Conservation (phyloP, 1,140 invertebrate genomes). For the Heterodera carotae region DNA sequence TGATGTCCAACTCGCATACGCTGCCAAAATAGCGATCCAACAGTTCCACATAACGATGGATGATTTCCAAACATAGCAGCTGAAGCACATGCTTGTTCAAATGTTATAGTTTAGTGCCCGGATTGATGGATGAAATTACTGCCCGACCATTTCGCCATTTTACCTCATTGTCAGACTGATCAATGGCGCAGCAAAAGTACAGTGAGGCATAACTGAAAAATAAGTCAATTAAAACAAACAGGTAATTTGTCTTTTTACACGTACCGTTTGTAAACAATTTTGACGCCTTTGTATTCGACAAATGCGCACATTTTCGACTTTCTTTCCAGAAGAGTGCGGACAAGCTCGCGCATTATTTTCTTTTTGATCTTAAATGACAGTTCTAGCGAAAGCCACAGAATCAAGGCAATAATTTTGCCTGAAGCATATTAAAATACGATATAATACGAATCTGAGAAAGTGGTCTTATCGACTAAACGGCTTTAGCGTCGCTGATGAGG, state of each 20-base stretch:
- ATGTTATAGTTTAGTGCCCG: too few relatives aligned
- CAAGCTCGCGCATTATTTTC: constrained; percentile 94
- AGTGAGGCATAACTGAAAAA: constrained; percentile 96
- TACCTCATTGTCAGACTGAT: constrained; percentile 71
- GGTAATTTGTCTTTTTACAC: neutral
- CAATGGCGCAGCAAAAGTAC: constrained; percentile 98
- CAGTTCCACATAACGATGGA: constrained; percentile 96
- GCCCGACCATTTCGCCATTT: too few relatives aligned
- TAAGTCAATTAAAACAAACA: too few relatives aligned
- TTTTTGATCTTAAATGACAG: constrained; percentile 78
- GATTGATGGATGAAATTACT: too few relatives aligned
- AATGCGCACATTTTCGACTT: constrained; percentile 99
- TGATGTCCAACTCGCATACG: constrained; percentile 96
- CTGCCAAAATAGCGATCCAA: constrained; percentile 97
- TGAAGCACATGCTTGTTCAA: too few relatives aligned
- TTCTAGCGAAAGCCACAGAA: too few relatives aligned
- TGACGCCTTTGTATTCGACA: constrained; percentile 97
- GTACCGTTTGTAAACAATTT: constrained; percentile 98
- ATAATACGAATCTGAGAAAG: too few relatives aligned
- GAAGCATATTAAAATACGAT: too few relatives aligned
- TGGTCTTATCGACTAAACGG: too few relatives aligned
- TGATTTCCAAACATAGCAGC: constrained; percentile 90
- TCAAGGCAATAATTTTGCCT: too few relatives aligned
- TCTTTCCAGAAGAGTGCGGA: constrained; percentile 90
- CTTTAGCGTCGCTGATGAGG: too few relatives aligned